Evolutionary conservation across 37 sponge, comb jelly and placozoan genomes (phyloP), one percentile per base, ranked within the genome.

Genomic region (Halisarca cf. caerulea): DNA sequence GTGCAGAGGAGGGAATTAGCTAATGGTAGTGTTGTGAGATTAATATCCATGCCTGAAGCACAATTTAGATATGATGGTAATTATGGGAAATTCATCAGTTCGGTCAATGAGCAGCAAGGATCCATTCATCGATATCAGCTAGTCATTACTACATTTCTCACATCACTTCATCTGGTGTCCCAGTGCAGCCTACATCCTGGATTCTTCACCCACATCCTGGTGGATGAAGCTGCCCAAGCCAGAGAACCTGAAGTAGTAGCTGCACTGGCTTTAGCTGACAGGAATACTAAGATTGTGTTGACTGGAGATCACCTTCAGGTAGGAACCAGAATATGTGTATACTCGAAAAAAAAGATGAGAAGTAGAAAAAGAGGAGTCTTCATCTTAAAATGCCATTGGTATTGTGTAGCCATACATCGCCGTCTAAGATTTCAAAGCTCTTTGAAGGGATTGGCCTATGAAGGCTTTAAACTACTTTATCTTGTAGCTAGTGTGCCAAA

Each of bases 301-400:
- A 44, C 41, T 25, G 77, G 77, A 23, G 77, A 74, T 11, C 77
- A 74, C 36, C 77, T 74, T 42, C 77, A 74, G 77, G 77, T 74
- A 25, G 23, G 77, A n/a, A n/a, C n/a, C n/a, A n/a, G n/a, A n/a
- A n/a, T n/a, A n/a, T n/a, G n/a, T n/a, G n/a, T n/a, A n/a, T n/a
- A n/a, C n/a, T n/a, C n/a, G n/a, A n/a, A n/a, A n/a, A n/a, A n/a
- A n/a, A n/a, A n/a, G n/a, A n/a, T n/a, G n/a, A n/a, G n/a, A n/a
- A n/a, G n/a, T n/a, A n/a, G n/a, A n/a, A n/a, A n/a, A n/a, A n/a
- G n/a, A n/a, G n/a, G n/a, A n/a, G n/a, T n/a, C n/a, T n/a, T n/a
- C n/a, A n/a, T n/a, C n/a, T n/a, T n/a, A n/a, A n/a, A n/a, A n/a
- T n/a, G n/a, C n/a, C n/a, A n/a, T n/a, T n/a, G n/a, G n/a, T n/a